phyloP scores from a whole-genome alignment of 2,888 invertebrate species.

The Candidula unifasciata region DNA sequence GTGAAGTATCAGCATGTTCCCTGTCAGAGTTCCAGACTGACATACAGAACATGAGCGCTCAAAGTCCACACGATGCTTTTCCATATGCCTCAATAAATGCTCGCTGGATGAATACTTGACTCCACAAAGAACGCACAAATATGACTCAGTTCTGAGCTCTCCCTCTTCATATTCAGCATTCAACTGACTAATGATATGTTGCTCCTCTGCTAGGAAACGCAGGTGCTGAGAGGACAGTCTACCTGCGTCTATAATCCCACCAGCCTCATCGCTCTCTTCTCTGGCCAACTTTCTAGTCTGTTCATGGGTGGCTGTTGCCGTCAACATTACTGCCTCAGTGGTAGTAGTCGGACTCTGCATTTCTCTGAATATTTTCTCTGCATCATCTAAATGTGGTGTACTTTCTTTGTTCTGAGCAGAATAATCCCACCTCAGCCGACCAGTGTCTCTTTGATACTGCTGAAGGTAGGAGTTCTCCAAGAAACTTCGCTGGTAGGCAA shows the following conservation, averaged over 20 bases:
- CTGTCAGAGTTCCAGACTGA: constrained; percentile 52
- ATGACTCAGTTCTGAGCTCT: constrained; percentile 47
- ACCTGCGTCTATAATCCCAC: constrained; percentile 21
- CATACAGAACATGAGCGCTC: constrained; percentile 51
- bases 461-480: constrained; percentile 52
- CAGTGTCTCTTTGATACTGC: constrained; percentile 49
- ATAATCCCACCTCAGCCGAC: constrained; percentile 49
- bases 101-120: constrained; percentile 45
- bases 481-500: constrained; percentile 52
- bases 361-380: constrained; percentile 46
- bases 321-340: constrained; percentile 40
- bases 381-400: constrained; percentile 24
- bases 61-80: constrained; percentile 50
- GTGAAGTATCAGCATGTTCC: constrained; percentile 48
- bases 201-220: constrained; percentile 46
- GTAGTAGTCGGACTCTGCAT: constrained; percentile 29
- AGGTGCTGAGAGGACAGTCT: constrained; percentile 43
- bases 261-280: constrained; percentile 35
- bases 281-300: constrained; percentile 39
- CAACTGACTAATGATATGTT: constrained; percentile 25
- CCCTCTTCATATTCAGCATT: constrained; percentile 51
- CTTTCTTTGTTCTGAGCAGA: constrained; percentile 40
- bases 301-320: constrained; percentile 42
- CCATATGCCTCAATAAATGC: constrained; percentile 47
- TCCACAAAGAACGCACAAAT: constrained; percentile 51